Conservation (phyloP, 2,888 invertebrate species). For the Synanthedon myopaeformis region DNA sequence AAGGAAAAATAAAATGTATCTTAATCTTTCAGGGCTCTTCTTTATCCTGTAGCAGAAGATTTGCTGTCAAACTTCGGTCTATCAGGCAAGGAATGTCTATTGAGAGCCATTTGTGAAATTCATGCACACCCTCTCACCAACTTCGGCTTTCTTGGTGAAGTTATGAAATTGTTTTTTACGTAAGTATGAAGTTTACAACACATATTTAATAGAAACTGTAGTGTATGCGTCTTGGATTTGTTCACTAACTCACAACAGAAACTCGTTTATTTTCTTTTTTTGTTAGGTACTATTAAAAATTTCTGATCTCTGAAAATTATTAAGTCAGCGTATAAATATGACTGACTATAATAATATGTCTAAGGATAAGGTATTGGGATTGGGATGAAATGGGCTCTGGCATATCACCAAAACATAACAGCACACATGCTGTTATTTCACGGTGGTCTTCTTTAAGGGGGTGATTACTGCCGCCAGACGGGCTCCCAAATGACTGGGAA, state of each 20-base stretch:
- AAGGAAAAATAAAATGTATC: not conserved
- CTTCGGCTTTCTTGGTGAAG: slow-evolving; percentile 85
- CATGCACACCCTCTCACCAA: slow-evolving; percentile 82
- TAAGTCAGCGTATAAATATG: too few relatives aligned
- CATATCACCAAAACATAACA: too few relatives aligned
- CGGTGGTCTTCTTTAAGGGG: too few relatives aligned
- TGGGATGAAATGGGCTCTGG: too few relatives aligned
- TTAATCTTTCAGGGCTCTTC: slow-evolving; percentile 72
- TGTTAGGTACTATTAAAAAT: slow-evolving; percentile 1
- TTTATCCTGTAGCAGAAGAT: slow-evolving; percentile 84
- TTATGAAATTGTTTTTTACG: slow-evolving; percentile 86
- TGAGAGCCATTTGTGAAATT: slow-evolving; percentile 87
- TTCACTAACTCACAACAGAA: too few relatives aligned
- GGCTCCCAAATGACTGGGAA: too few relatives aligned
- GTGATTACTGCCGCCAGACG: too few relatives aligned
- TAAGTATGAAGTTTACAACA: slow-evolving; percentile 47
- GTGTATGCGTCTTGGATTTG: too few relatives aligned
- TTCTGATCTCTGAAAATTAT: slow-evolving; percentile 2
- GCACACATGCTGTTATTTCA: too few relatives aligned
- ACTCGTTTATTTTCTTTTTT: slow-evolving; percentile 9
- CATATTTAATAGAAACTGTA: too few relatives aligned
- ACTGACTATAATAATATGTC: too few relatives aligned
- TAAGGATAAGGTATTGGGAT: too few relatives aligned
- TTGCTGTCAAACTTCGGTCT: slow-evolving; percentile 83
- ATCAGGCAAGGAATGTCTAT: slow-evolving; percentile 84